Evolutionary conservation across 2,113 vertebrate genomes (phyloP).

Genomic region (Ceyx margarethae): DNA sequence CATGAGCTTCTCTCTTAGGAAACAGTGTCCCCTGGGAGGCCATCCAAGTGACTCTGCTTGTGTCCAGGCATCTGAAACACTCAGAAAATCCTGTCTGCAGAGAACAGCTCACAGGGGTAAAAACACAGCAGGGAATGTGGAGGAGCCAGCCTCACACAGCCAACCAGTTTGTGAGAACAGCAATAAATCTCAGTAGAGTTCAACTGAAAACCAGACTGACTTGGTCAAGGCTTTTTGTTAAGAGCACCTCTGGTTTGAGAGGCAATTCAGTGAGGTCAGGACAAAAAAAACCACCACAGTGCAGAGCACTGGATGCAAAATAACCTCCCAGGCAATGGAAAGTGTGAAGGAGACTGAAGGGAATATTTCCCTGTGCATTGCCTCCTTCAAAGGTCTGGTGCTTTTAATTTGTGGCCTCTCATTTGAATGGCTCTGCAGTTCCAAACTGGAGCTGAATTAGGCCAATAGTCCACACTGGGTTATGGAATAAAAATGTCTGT

Average conservation of each 20-base stretch:
- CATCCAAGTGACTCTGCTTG: neutral
- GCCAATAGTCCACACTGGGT: neutral
- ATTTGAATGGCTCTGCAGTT: neutral
- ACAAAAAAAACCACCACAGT: rapidly evolving
- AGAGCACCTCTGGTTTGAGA: neutral
- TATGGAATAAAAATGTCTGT: neutral
- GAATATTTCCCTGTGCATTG: neutral
- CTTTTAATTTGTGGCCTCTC: neutral
- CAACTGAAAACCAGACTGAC: neutral
- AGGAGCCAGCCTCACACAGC: neutral
- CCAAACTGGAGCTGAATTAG: neutral
- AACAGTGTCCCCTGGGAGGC: neutral
- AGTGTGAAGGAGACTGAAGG: neutral
- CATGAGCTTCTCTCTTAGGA: neutral
- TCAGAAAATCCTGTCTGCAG: neutral
- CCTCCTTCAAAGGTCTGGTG: neutral
- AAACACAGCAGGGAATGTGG: neutral
- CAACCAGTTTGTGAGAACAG: neutral
- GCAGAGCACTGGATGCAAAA: neutral
- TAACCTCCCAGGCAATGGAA: neutral
- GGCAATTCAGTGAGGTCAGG: neutral
- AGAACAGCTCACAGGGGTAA: neutral
- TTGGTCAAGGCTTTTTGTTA: neutral
- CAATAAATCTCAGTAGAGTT: neutral
- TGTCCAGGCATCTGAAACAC: neutral